phyloP scores from a whole-genome alignment of 1,140 invertebrate genomes.

The Brachionus rotundiformis region DNA sequence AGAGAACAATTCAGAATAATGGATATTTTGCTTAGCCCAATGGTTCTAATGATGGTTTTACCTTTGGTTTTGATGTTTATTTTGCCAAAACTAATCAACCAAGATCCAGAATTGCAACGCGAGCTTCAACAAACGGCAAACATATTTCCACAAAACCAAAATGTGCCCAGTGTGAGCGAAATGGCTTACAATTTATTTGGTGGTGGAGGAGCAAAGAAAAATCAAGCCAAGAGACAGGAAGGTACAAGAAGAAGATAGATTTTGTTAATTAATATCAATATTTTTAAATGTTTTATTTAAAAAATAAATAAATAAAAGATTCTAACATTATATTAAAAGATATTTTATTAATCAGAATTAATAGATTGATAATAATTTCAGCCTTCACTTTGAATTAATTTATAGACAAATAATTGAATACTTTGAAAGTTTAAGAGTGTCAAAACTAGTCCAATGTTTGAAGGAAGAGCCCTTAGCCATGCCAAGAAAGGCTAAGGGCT shows the following conservation, averaged over 20 bases:
- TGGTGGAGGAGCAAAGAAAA: conserved; percentile 44
- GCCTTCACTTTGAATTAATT: too few relatives aligned
- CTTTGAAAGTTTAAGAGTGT: too few relatives aligned
- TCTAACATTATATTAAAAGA: too few relatives aligned
- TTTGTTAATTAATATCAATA: too few relatives aligned
- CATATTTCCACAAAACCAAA: conserved; percentile 40
- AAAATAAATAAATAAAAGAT: too few relatives aligned
- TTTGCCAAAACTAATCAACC: conserved; percentile 30
- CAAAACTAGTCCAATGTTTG: too few relatives aligned
- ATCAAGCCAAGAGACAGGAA: conserved; percentile 40
- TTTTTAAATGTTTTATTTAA: too few relatives aligned
- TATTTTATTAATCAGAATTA: too few relatives aligned
- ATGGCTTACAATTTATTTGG: conserved; percentile 39
- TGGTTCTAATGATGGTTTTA: conserved; percentile 67
- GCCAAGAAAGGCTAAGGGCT: too few relatives aligned
- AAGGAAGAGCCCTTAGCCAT: too few relatives aligned
- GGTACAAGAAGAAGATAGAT: conserved; percentile 26
- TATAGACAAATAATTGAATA: too few relatives aligned
- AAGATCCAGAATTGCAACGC: conserved; percentile 51
- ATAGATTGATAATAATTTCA: too few relatives aligned
- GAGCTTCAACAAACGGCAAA: conserved; percentile 37
- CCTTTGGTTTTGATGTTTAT: conserved; percentile 41
- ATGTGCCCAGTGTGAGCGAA: conserved; percentile 30
- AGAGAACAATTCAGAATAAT: conserved; percentile 87
- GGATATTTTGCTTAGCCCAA: conserved; percentile 88